Evolutionary conservation across 2,888 invertebrate genomes (phyloP), one percentile per base, ranked within the genome.

Genomic region (Phalera bucephala): DNA sequence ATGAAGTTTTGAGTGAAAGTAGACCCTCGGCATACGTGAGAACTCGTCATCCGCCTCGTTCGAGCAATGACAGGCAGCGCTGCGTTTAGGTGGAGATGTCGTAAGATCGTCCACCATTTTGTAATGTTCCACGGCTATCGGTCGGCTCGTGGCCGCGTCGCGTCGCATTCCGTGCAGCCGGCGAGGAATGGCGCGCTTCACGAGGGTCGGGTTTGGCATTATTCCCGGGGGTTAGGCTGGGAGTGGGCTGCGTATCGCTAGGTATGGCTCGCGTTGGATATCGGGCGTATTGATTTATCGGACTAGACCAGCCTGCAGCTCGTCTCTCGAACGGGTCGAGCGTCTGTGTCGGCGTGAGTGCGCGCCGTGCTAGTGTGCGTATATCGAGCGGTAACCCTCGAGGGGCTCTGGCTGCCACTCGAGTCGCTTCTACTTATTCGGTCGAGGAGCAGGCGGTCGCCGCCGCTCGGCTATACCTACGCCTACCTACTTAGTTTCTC

Each of bases 91-190:
- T 82, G 82, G 83, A 91, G 89, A 88, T 84, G 91, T 90, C 91
- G 91, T 91, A 91, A 91, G 91, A 91, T 87, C 80, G 87, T 88
- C 89, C 87, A 86, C 89, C 90, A 90, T 90, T 90, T 90, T 90
- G 90, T 87, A 87, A 87, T 79, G 87, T 78, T 83, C 86, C 79
- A 80, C 80, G 72, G 88, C 80, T 87, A 85, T 86, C 88, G 85
- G 69, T 80, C 82, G 86, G 73, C 41, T 81, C 83, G 86, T 77
- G 79, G 81, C 78, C 81, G 84, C 83, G 83, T 77, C 81, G 87
- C 85, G 84, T 82, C 86, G 72, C 81, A 78, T 84, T 83, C 80
- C 85, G 75, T 80, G 79, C 78, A 83, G 85, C 85, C 87, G 86
- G 81, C 72, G 66, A 77, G 81, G 84, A 77, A 77, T 73, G 78